Percentiles rank a stretch among this genome's conserved stretches.
These are phyloP conservation scores for Eufriesea mexicana DNA, from an alignment of 1,140 invertebrate genomes.

Conservation along the genomic window DNA sequence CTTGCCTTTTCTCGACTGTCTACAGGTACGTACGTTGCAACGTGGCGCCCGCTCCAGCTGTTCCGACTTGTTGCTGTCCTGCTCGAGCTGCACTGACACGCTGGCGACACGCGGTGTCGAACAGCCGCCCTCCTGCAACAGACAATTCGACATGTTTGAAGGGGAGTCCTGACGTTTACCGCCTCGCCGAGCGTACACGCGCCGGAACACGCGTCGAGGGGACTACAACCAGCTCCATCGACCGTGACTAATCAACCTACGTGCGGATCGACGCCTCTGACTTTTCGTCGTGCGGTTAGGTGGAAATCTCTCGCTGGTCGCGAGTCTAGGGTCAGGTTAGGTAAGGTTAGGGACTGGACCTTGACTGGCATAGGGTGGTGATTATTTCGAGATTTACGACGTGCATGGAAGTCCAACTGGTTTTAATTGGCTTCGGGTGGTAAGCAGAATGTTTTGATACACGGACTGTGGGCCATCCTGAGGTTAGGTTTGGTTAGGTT, in stretches of 20 bases:
- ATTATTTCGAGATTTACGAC: no score
- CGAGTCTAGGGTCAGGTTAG: no score
- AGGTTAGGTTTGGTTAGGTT: no score
- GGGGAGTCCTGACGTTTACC: constrained; percentile 34
- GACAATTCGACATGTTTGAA: constrained; percentile 57
- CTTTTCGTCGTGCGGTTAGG: neutral
- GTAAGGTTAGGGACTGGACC: no score
- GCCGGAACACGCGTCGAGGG: constrained; percentile 15
- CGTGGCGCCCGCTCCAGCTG: constrained; percentile 77
- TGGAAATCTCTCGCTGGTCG: no score
- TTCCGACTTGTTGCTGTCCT: constrained; percentile 81
- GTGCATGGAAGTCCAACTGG: no score
- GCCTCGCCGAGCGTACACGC: constrained; percentile 2
- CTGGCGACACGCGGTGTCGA: constrained; percentile 76
- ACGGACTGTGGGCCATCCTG: no score
- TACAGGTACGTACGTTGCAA: constrained; percentile 74
- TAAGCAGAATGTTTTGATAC: no score
- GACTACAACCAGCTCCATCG: neutral
- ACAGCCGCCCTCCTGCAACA: constrained; percentile 77
- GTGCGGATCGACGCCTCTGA: neutral
- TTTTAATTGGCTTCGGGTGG: no score
- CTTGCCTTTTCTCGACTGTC: constrained; percentile 77
- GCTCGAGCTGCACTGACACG: constrained; percentile 79
- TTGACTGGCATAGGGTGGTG: no score
- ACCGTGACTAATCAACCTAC: constrained; percentile 15